A percentile compares a stretch with the other conserved stretches of the same genome.
These are phyloP conservation scores for Coregonus suidteri DNA, from an alignment of 2,797 vertebrate genomes.

Conservation along the genomic window DNA sequence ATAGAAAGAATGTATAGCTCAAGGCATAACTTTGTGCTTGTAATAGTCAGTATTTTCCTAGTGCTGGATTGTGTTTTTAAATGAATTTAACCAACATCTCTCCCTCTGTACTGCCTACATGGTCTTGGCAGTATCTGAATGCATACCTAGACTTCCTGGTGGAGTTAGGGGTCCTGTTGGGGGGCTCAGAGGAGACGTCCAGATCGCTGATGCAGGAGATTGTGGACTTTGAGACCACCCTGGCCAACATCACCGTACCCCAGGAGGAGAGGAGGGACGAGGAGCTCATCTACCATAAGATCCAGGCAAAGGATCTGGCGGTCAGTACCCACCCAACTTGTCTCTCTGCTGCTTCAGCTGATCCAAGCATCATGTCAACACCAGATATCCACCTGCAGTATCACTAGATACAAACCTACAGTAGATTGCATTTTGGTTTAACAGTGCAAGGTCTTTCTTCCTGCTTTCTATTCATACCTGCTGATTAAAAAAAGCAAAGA, in stretches of 20 bases:
- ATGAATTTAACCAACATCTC: conserved; percentile 26
- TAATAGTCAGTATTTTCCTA: conserved; percentile 33
- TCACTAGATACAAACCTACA: background rate
- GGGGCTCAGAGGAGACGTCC: conserved; percentile 74
- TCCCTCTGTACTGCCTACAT: conserved; percentile 14
- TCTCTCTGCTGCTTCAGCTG: conserved; percentile 17
- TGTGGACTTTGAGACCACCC: conserved; percentile 86
- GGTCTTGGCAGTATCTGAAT: conserved; percentile 80
- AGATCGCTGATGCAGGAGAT: conserved; percentile 88
- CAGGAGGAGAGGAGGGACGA: conserved; percentile 93
- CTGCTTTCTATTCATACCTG: too few relatives aligned
- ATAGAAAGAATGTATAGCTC: conserved; percentile 22
- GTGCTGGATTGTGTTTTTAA: conserved; percentile 37
- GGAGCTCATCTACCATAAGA: conserved; percentile 92
- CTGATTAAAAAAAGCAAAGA: too few relatives aligned
- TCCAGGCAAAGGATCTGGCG: conserved; percentile 83
- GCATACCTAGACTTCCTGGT: conserved; percentile 94
- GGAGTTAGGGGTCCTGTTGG: conserved; percentile 88
- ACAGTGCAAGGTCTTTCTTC: too few relatives aligned
- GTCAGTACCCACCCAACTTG: conserved; percentile 62
- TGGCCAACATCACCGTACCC: conserved; percentile 94
- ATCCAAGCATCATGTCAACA: background rate
- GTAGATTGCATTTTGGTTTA: background rate
- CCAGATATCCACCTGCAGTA: background rate
- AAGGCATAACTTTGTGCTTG: background rate